Evolutionary conservation across 1,140 invertebrate genomes (phyloP), one percentile per base, ranked within the genome.

Genomic region (Drosophila elegans): DNA sequence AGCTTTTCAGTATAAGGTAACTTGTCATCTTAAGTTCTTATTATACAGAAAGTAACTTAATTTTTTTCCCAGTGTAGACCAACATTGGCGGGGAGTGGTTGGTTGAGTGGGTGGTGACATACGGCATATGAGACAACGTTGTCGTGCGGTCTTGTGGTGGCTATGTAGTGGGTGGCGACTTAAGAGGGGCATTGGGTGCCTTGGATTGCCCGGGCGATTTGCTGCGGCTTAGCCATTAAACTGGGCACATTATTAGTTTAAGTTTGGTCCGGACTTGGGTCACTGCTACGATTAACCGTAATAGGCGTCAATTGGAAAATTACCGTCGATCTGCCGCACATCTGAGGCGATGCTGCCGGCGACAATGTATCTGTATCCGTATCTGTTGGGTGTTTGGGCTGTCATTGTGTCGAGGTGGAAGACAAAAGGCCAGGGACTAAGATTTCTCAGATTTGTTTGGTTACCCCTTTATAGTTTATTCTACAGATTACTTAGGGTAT

Each of bases 251-350:
- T 89, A 89, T 84, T 89, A 89, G 84, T 89, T 89, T 89, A 90
- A 89, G 84, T 78, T 76, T 71, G 66, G 85, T 90, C 63, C 77
- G 77, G 85, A 84, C 84, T 89, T 89, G 85, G 84, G 84, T 89
- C 84, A 89, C 66, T 89, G 84, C 84, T 89, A 84, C 84, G 84
- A 90, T 89, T 89, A 89, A 90, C 73, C 85, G 69, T 89, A 89
- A 89, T 89, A 78, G 84, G 84, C 84, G 84, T 80, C 80, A 89
- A 89, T 89, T 89, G 84, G 80, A 89, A 89, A 89, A 89, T 89
- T 89, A 82, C 74, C 80, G 73, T 49, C 72, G 72, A 89, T 84
- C 80, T 71, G 83, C 81, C 78, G 80, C 78, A 88, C 67, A 66
- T 64, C 64, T 46, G 60, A 55, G 42, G 27, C 55, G 16, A 46